Percentiles rank a stretch among this genome's conserved stretches.
phyloP scores from a whole-genome alignment of 2,888 invertebrate species.

The Salpingus planirostris region DNA sequence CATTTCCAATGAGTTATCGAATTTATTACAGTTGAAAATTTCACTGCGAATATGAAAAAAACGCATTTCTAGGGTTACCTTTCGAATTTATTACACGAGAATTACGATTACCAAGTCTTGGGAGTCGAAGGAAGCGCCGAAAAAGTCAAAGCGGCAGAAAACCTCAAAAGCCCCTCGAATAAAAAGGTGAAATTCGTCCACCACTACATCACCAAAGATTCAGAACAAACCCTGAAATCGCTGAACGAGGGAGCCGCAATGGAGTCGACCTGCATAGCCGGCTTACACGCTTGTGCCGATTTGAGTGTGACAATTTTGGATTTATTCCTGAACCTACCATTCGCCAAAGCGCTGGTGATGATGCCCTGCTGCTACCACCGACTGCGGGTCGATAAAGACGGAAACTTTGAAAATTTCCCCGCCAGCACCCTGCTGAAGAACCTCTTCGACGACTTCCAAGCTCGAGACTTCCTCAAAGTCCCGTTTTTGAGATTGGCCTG shows the following conservation, averaged over 20 bases:
- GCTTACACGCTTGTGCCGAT: conserved; percentile 73
- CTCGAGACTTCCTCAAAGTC: conserved; percentile 45
- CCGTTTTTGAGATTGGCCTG: conserved; percentile 66
- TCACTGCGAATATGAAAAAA: not conserved
- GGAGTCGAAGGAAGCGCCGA: conserved; percentile 57
- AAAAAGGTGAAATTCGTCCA: conserved; percentile 55
- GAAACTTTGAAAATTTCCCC: conserved; percentile 57
- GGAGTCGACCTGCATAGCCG: conserved; percentile 53
- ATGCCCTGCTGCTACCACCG: conserved; percentile 79
- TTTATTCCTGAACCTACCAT: conserved; percentile 51
- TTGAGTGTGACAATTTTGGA: conserved; percentile 58
- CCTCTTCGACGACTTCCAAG: conserved; percentile 35
- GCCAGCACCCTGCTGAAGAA: conserved; percentile 46
- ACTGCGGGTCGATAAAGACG: conserved; percentile 18
- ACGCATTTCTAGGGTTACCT: conserved; percentile 57
- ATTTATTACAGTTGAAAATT: too few species aligned
- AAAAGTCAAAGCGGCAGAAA: conserved; percentile 47
- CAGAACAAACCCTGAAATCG: conserved; percentile 25
- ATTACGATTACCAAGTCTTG: conserved; percentile 51
- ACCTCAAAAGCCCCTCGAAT: conserved; percentile 42
- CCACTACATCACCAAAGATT: conserved; percentile 48
- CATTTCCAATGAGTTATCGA: too few species aligned
- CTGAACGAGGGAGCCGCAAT: conserved; percentile 17
- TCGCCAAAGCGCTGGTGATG: conserved; percentile 50
- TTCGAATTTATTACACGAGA: conserved; percentile 54